These are phyloP conservation scores for Corythaixoides concolor DNA, from an alignment of 2,113 vertebrate genomes.

Conservation along the genomic window DNA sequence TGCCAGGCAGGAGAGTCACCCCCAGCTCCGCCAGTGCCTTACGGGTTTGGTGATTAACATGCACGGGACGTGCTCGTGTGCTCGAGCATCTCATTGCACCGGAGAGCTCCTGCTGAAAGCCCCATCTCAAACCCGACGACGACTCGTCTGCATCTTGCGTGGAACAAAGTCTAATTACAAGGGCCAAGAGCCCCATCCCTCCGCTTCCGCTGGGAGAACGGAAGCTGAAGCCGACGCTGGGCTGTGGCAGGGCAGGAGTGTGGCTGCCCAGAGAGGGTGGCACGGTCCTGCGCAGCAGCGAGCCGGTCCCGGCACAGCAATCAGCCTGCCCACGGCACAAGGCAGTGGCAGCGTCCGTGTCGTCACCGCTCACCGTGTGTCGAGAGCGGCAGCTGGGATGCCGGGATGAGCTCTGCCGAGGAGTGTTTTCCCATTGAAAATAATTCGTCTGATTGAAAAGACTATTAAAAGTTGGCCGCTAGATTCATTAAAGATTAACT, in stretches of 20 bases:
- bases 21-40: background rate
- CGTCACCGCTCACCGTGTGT: accelerated
- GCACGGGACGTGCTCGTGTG: background rate
- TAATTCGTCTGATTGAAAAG: conserved; percentile 78
- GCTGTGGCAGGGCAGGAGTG: background rate
- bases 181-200: background rate
- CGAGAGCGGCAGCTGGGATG: background rate
- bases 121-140: background rate
- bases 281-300: background rate
- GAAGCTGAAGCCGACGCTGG: too few species aligned
- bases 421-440: conserved; percentile 23
- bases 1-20: background rate
- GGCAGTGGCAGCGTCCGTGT: background rate
- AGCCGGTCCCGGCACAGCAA: background rate
- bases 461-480: conserved; percentile 63
- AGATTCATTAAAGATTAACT: conserved; percentile 67
- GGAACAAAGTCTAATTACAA: background rate
- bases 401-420: background rate
- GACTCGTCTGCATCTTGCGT: background rate
- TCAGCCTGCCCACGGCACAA: background rate
- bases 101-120: background rate
- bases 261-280: accelerated
- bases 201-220: accelerated
- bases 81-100: background rate
- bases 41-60: background rate